These are phyloP conservation scores for Ctena decussata DNA, from an alignment of 2,888 invertebrate genomes.

Conservation along the genomic window DNA sequence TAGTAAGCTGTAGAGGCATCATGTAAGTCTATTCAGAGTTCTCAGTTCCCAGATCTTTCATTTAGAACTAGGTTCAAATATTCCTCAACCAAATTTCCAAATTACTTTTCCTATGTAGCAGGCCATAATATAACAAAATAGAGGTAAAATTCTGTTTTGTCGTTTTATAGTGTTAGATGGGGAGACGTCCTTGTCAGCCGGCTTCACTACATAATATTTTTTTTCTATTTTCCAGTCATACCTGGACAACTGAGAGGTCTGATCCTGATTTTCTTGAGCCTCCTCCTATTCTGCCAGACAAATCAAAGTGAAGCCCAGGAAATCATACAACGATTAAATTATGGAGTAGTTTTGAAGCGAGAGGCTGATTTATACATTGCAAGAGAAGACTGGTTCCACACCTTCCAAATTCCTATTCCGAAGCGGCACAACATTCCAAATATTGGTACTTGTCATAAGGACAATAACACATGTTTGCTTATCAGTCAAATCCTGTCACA, in stretches of 20 bases:
- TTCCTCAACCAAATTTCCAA: background rate
- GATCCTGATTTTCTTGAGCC: background rate
- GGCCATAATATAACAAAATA: background rate
- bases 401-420: background rate
- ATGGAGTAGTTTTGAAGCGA: background rate
- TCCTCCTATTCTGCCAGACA: background rate
- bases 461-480: background rate
- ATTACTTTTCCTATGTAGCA: background rate
- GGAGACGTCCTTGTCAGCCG: background rate
- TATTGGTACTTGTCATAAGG: background rate
- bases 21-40: background rate
- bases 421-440: background rate
- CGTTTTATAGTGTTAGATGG: background rate
- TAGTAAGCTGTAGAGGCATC: background rate
- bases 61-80: background rate
- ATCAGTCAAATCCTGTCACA: background rate
- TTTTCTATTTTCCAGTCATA: background rate
- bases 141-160: background rate
- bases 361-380: background rate
- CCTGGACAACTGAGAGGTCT: background rate
- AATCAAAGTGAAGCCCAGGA: background rate
- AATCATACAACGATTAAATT: background rate
- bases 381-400: background rate
- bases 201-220: background rate
- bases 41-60: background rate